A percentile compares a stretch with the other conserved stretches of the same genome.
phyloP scores from a whole-genome alignment of 2,113 vertebrate genomes.

The Oceanodroma tethys region DNA sequence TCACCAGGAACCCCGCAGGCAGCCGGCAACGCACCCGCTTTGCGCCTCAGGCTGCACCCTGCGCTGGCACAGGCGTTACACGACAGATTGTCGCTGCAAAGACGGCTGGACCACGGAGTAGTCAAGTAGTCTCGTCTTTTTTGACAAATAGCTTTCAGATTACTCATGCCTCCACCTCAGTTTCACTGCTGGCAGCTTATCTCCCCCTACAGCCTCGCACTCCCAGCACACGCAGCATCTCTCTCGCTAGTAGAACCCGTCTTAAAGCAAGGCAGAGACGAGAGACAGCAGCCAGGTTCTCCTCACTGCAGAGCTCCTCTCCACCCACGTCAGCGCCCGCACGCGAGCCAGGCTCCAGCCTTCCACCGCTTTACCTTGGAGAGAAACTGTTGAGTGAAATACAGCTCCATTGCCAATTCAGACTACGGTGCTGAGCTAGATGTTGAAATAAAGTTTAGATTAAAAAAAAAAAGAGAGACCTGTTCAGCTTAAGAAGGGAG shows the following conservation, averaged over 20 bases:
- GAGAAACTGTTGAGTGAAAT: background rate
- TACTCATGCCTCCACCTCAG: background rate
- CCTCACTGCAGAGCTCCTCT: background rate
- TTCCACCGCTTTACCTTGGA: background rate
- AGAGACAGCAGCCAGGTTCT: background rate
- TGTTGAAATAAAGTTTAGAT: background rate
- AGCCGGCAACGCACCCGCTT: fast-evolving
- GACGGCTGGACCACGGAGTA: background rate
- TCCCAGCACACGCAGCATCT: background rate
- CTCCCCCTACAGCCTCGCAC: background rate
- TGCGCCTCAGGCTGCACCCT: background rate
- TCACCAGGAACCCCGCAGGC: fast-evolving
- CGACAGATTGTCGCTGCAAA: fast-evolving
- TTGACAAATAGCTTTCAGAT: background rate
- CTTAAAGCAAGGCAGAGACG: background rate
- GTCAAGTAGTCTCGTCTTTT: background rate
- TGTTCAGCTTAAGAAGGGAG: slow-evolving; percentile 10
- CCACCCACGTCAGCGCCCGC: background rate
- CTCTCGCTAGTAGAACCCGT: background rate
- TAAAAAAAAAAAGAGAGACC: background rate
- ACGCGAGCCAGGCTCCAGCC: background rate
- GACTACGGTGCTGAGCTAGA: background rate
- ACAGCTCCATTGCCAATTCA: background rate
- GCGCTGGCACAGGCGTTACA: background rate
- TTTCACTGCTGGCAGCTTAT: background rate